phyloP scores from a whole-genome alignment of 2,888 invertebrate genomes.

The Apeira syringaria region DNA sequence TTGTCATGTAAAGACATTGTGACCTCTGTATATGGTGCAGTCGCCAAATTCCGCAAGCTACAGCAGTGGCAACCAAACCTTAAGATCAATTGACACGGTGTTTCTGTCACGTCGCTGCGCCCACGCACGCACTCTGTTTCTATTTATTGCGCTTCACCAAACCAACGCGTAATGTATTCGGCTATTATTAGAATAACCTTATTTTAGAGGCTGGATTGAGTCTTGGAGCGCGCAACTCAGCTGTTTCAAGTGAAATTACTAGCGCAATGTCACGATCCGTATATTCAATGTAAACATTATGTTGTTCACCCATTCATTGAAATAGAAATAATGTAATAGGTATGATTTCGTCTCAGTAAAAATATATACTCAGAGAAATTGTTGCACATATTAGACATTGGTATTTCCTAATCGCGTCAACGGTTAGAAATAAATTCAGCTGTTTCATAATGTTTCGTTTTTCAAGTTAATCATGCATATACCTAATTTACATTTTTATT shows the following conservation, averaged over 20 bases:
- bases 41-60: background rate
- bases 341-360: too few relatives aligned
- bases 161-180: slow-evolving; percentile 48
- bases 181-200: slow-evolving; percentile 60
- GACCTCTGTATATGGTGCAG: too few relatives aligned
- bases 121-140: slow-evolving; percentile 43
- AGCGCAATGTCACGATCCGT: background rate
- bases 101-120: slow-evolving; percentile 29
- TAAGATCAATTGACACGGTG: slow-evolving; percentile 9
- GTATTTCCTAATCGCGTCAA: too few relatives aligned
- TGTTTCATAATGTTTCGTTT: too few relatives aligned
- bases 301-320: too few relatives aligned
- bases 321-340: too few relatives aligned
- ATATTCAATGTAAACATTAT: background rate
- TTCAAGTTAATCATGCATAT: too few relatives aligned
- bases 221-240: slow-evolving; percentile 24
- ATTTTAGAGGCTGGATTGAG: slow-evolving; percentile 53
- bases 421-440: too few relatives aligned
- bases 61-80: background rate
- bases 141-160: slow-evolving; percentile 64
- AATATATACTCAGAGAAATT: too few relatives aligned
- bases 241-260: slow-evolving; percentile 11
- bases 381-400: too few relatives aligned
- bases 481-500: too few relatives aligned
- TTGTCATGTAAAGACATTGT: too few relatives aligned